A percentile compares a stretch with the other conserved stretches of the same genome.
phyloP scores from a whole-genome alignment of 2,113 vertebrate species.

The Lycaon pictus region DNA sequence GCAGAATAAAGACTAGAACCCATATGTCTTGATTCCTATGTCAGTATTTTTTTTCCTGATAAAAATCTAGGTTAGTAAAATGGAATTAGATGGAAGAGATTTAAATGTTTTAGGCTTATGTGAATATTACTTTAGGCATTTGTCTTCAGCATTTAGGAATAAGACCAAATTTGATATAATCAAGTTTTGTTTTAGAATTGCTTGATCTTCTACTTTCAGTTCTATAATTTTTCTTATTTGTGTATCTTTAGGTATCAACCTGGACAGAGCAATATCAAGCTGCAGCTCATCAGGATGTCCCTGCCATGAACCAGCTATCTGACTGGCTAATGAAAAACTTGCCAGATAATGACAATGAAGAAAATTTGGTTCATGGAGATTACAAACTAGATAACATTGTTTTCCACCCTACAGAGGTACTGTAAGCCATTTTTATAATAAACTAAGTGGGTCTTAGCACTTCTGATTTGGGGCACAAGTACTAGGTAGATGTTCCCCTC shows the following conservation, averaged over 20 bases:
- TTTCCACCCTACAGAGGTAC: slow-evolving; percentile 95
- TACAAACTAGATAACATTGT: slow-evolving; percentile 94
- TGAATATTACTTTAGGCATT: neutral
- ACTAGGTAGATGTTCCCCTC: neutral
- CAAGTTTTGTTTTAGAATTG: slow-evolving; percentile 7
- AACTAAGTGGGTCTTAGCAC: neutral
- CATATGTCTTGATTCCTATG: neutral
- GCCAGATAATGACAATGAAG: slow-evolving; percentile 90
- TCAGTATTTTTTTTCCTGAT: neutral
- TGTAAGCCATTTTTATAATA: neutral
- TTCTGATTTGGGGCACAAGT: neutral
- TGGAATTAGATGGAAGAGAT: neutral
- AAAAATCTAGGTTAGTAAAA: slow-evolving; percentile 48
- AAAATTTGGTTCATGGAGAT: slow-evolving; percentile 94
- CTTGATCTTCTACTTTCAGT: neutral
- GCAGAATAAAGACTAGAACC: neutral
- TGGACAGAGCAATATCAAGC: slow-evolving; percentile 96
- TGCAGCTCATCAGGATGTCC: slow-evolving; percentile 90
- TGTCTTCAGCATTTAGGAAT: neutral
- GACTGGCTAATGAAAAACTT: slow-evolving; percentile 93
- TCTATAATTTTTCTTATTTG: neutral
- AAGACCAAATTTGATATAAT: neutral
- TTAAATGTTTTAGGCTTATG: neutral
- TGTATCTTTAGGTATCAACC: slow-evolving; percentile 90
- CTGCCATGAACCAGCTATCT: slow-evolving; percentile 92